Conservation (phyloP, 2,113 vertebrate species). For the Hippocampus zosterae region DNA sequence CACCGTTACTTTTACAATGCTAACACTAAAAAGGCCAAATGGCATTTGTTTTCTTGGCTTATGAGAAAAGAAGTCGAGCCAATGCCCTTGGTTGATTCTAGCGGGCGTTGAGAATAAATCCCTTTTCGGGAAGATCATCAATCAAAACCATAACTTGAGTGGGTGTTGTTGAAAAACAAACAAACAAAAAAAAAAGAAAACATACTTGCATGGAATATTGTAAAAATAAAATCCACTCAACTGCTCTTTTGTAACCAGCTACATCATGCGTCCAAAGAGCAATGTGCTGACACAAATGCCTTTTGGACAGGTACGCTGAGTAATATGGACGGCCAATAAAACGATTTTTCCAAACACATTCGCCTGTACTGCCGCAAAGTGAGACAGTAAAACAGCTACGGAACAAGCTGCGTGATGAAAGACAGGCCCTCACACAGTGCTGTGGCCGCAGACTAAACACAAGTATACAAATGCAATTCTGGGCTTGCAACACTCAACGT, state of each 20-base stretch:
- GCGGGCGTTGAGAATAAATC: constrained; percentile 49
- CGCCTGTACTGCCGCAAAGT: neutral
- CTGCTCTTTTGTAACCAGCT: neutral
- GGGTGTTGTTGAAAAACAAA: neutral
- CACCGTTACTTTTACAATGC: constrained; percentile 58
- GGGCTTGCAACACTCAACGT: constrained; percentile 1
- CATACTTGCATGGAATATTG: neutral
- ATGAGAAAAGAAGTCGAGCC: constrained; percentile 27
- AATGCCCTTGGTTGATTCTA: constrained; percentile 27
- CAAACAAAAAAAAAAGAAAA: neutral
- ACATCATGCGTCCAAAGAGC: constrained; percentile 17
- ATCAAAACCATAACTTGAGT: constrained; percentile 36
- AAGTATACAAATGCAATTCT: constrained; percentile 16
- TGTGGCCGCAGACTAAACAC: constrained; percentile 38
- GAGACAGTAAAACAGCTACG: neutral
- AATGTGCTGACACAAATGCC: constrained; percentile 11
- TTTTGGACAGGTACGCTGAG: constrained; percentile 12
- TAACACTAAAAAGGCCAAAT: constrained; percentile 38
- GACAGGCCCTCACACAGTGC: constrained; percentile 13
- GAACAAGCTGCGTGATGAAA: constrained; percentile 1
- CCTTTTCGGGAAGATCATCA: constrained; percentile 55
- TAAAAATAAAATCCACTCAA: constrained; percentile 7
- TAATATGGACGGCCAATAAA: constrained; percentile 5
- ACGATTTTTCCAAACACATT: neutral
- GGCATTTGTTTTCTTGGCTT: constrained; percentile 13